Percentiles rank a stretch among this genome's conserved stretches.
Evolutionary conservation across 2,797 vertebrate genomes (phyloP).

Genomic region (Lepilemur ruficaudatus): DNA sequence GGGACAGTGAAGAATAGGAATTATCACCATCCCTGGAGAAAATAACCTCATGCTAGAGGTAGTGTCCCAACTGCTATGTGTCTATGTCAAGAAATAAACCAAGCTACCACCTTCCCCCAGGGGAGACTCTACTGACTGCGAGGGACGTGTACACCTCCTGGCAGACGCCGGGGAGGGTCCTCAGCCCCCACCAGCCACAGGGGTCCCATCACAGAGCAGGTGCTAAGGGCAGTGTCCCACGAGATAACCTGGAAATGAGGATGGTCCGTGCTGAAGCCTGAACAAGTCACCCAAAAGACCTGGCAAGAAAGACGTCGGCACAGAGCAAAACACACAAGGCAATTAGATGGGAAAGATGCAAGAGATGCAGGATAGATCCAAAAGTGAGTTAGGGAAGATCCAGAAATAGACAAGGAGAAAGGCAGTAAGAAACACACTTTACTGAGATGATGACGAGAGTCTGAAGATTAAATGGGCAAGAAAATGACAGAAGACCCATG

Average conservation of each 20-base stretch:
- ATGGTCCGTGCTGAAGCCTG: background rate
- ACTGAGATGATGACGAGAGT: background rate
- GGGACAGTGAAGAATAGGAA: background rate
- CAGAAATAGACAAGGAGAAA: background rate
- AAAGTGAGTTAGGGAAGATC: background rate
- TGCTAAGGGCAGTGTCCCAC: background rate
- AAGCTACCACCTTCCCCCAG: background rate
- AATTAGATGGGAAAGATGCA: background rate
- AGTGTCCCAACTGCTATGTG: background rate
- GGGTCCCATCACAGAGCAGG: background rate
- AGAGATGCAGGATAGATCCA: background rate
- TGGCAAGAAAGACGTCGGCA: background rate
- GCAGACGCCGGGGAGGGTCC: background rate
- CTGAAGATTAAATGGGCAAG: background rate
- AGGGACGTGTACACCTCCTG: background rate
- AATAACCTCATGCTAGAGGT: background rate
- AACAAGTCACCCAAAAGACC: background rate
- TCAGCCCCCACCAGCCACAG: background rate
- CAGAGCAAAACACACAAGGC: no score
- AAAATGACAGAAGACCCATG: background rate
- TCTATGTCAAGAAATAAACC: background rate
- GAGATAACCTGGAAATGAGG: background rate
- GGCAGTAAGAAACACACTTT: background rate
- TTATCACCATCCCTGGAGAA: background rate
- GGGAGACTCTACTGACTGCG: background rate